phyloP scores from a whole-genome alignment of 2,113 vertebrate species.

The Malurus melanocephalus region DNA sequence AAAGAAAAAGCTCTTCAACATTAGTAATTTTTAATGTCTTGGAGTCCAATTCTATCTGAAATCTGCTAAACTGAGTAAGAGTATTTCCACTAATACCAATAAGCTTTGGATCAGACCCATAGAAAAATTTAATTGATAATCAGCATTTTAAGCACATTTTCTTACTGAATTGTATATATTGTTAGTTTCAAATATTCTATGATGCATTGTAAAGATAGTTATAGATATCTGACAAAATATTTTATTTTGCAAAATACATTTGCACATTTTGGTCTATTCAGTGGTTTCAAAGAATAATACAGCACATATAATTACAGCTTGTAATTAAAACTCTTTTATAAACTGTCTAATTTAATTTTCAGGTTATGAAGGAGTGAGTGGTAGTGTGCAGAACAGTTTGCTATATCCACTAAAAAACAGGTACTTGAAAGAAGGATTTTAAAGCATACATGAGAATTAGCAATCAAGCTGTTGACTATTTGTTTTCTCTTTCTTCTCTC shows the following conservation, averaged over 20 bases:
- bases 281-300: neutral
- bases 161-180: neutral
- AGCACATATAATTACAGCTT: neutral
- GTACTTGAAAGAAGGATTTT: neutral
- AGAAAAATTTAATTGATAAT: neutral
- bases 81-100: neutral
- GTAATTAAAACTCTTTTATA: neutral
- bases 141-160: neutral
- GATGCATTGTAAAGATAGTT: neutral
- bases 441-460: neutral
- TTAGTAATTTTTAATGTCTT: conserved; percentile 15
- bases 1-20: conserved; percentile 1
- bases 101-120: neutral
- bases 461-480: neutral
- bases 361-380: neutral
- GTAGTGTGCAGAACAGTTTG: neutral
- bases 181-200: neutral
- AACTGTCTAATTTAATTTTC: neutral
- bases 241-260: neutral
- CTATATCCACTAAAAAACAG: neutral
- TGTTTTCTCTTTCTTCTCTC: neutral
- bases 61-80: neutral
- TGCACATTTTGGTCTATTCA: neutral
- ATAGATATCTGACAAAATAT: neutral
- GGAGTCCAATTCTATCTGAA: neutral